phyloP scores from a whole-genome alignment of 2,113 vertebrate species.

The Zosterops hypoxanthus region DNA sequence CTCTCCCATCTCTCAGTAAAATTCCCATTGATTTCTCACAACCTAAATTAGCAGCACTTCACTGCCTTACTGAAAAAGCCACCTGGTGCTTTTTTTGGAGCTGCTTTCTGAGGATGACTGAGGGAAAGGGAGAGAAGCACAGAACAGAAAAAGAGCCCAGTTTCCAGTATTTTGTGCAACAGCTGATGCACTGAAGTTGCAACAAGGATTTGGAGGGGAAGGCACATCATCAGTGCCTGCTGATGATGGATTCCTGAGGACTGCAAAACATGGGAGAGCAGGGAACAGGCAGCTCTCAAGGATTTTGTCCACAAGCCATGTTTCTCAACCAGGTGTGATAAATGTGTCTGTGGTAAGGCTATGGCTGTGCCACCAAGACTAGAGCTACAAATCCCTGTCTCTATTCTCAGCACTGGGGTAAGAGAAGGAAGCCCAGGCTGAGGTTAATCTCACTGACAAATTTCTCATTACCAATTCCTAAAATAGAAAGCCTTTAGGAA shows the following conservation, averaged over 20 bases:
- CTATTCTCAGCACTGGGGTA: not conserved
- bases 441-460: not conserved
- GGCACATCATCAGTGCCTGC: accelerated
- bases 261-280: not conserved
- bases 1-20: not conserved
- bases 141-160: not conserved
- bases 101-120: not conserved
- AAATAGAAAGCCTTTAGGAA: not conserved
- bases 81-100: not conserved
- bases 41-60: not conserved
- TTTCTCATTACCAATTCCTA: not conserved
- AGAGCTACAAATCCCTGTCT: not conserved
- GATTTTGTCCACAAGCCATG: not conserved
- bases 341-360: not conserved
- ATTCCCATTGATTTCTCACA: not conserved
- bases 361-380: not conserved
- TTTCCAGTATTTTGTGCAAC: not conserved
- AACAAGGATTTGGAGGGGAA: not conserved
- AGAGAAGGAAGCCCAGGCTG: not conserved
- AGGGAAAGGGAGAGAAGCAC: not conserved
- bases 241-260: not conserved
- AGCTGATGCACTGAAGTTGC: not conserved
- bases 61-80: not conserved
- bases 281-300: not conserved
- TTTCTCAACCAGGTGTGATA: not conserved